phyloP scores from a whole-genome alignment of 2,797 vertebrate genomes.

The Acrossocheilus wenchowensis region DNA sequence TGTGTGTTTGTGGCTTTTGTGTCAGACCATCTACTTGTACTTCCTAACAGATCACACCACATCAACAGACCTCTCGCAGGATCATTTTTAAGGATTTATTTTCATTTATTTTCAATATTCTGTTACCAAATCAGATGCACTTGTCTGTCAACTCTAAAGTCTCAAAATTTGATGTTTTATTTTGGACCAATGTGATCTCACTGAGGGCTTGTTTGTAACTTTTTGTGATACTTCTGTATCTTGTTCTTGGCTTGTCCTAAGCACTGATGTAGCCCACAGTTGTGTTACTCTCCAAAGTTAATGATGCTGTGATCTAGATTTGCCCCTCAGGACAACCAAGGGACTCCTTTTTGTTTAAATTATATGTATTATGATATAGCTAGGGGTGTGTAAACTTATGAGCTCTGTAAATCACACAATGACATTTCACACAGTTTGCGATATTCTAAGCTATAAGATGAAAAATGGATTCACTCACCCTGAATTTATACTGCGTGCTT shows the following conservation, averaged over 20 bases:
- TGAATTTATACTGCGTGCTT: constrained; percentile 99
- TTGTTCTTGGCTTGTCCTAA: background rate
- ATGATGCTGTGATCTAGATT: background rate
- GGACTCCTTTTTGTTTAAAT: background rate
- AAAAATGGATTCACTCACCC: constrained; percentile 79
- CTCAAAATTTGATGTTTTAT: background rate
- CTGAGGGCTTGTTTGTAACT: background rate
- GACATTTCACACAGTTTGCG: background rate
- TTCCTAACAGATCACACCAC: background rate
- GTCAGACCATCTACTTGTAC: too few species aligned
- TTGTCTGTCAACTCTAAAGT: background rate
- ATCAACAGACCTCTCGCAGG: background rate
- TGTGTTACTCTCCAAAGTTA: background rate
- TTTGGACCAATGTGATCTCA: background rate
- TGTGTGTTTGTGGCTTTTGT: background rate
- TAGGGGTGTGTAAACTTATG: background rate
- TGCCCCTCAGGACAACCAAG: background rate
- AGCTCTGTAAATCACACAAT: background rate
- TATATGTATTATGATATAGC: too few species aligned
- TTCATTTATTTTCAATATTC: background rate
- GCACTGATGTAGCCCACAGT: background rate
- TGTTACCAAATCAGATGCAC: background rate
- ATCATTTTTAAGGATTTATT: background rate
- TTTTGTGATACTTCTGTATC: background rate
- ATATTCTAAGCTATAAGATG: background rate